Evolutionary conservation across 2,797 vertebrate genomes (phyloP).

Genomic region (Simalia tracyae): DNA sequence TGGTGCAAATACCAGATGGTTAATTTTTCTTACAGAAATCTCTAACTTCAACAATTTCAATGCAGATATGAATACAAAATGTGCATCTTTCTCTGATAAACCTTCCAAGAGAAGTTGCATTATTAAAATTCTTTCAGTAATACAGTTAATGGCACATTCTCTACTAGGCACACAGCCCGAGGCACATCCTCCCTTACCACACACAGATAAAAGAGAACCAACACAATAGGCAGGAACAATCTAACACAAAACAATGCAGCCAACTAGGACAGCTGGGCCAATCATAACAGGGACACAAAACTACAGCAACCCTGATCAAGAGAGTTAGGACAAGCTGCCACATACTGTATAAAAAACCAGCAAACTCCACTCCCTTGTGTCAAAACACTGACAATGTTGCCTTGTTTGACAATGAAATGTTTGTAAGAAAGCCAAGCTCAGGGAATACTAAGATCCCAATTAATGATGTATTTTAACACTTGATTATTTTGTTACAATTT

Average conservation of each 20-base stretch:
- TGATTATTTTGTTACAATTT: neutral
- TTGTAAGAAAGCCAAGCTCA: neutral
- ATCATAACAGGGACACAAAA: neutral
- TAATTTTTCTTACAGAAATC: conserved; percentile 1
- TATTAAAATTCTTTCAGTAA: neutral
- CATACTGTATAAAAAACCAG: neutral
- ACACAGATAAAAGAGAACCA: neutral
- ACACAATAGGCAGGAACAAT: neutral
- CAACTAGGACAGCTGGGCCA: neutral
- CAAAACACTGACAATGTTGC: neutral
- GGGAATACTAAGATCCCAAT: neutral
- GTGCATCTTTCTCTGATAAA: neutral
- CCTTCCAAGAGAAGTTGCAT: neutral
- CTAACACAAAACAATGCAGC: neutral
- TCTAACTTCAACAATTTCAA: neutral
- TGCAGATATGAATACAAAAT: neutral
- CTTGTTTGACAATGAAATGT: neutral
- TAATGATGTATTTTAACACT: neutral
- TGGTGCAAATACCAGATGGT: conserved; percentile 21
- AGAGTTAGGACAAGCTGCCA: neutral
- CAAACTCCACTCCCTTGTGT: neutral
- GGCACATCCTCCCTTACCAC: neutral
- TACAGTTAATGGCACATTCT: neutral
- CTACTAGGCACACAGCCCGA: neutral
- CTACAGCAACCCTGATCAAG: neutral